A percentile compares a stretch with the other conserved stretches of the same genome.
Conservation (phyloP, 2,113 vertebrate genomes). For the Lepus americanus region DNA sequence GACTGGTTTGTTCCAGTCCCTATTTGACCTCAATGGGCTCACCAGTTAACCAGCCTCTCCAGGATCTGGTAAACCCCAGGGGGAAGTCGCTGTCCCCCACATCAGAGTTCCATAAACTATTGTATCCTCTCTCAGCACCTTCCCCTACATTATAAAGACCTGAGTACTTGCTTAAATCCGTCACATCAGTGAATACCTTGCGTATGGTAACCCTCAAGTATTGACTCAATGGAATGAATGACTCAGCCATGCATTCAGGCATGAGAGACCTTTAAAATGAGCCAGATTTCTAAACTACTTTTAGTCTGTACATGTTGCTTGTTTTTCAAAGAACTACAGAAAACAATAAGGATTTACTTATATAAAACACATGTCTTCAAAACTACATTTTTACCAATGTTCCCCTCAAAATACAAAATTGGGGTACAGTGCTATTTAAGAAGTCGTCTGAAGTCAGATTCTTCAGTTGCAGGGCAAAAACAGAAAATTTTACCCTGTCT, state of each 20-base stretch:
- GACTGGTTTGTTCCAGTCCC: not conserved
- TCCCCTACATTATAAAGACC: not conserved
- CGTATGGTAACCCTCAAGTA: not conserved
- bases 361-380: not conserved
- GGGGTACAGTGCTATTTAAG: not conserved
- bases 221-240: slow-evolving; percentile 15
- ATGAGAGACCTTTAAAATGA: not conserved
- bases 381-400: not conserved
- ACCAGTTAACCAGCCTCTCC: not conserved
- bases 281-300: not conserved
- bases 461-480: not conserved
- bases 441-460: not conserved
- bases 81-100: not conserved
- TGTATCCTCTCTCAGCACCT: not conserved
- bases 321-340: not conserved
- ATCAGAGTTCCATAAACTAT: not conserved
- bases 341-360: slow-evolving; percentile 19
- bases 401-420: not conserved
- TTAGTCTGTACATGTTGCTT: not conserved
- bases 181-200: not conserved
- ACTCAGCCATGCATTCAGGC: not conserved
- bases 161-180: not conserved
- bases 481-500: not conserved
- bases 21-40: not conserved
- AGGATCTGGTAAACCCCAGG: not conserved